These are phyloP conservation scores for Notarius lentiginosus DNA, from an alignment of 2,113 vertebrate species.

Conservation along the genomic window DNA sequence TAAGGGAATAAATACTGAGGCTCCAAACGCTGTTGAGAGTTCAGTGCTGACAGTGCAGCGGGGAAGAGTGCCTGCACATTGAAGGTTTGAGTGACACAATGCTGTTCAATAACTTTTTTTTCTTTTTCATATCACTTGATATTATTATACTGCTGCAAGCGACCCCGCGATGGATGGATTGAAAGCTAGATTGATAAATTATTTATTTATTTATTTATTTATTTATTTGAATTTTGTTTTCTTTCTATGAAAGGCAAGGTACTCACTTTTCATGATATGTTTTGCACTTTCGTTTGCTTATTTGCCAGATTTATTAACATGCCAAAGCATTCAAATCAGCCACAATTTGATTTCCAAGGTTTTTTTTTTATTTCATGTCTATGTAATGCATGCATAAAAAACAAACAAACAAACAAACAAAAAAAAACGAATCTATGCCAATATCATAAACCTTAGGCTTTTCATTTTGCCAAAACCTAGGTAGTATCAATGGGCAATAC, in stretches of 20 bases:
- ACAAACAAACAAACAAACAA: background rate
- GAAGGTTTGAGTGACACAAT: slow-evolving; percentile 60
- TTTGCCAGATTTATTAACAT: slow-evolving; percentile 77
- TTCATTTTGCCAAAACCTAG: slow-evolving; percentile 82
- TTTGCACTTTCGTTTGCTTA: slow-evolving; percentile 73
- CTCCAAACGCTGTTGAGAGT: slow-evolving; percentile 74
- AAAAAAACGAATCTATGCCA: slow-evolving; percentile 80
- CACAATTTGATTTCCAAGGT: slow-evolving; percentile 60
- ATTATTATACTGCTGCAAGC: slow-evolving; percentile 68
- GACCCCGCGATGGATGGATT: slow-evolving; percentile 53
- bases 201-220: slow-evolving; percentile 50
- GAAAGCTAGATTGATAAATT: slow-evolving; percentile 41
- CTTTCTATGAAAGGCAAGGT: slow-evolving; percentile 22
- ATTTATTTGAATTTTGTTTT: slow-evolving; percentile 51
- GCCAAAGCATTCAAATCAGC: slow-evolving; percentile 86
- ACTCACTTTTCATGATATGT: slow-evolving; percentile 54
- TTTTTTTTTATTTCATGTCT: slow-evolving; percentile 62
- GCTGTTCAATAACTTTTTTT: slow-evolving; percentile 67
- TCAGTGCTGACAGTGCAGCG: slow-evolving; percentile 64
- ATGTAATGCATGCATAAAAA: slow-evolving; percentile 71
- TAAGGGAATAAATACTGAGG: slow-evolving; percentile 76
- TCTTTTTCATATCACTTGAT: slow-evolving; percentile 63
- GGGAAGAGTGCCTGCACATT: slow-evolving; percentile 38
- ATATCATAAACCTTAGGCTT: slow-evolving; percentile 76
- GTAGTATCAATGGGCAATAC: slow-evolving; percentile 83